Evolutionary conservation across 1,140 invertebrate genomes (phyloP).

Genomic region (Drosophila aff.): DNA sequence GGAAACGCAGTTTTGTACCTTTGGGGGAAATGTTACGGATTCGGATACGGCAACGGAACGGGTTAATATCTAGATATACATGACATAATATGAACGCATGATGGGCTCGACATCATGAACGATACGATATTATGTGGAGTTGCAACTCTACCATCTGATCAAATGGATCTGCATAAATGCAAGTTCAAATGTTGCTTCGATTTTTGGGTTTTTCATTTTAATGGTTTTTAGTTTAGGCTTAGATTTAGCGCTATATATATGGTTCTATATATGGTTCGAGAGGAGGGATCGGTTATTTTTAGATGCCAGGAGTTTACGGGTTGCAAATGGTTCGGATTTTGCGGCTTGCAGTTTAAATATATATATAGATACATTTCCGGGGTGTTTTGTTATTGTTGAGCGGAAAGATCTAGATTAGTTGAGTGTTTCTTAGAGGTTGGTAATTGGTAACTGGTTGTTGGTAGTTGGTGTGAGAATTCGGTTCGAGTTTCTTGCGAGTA

Average conservation of each 20-base stretch:
- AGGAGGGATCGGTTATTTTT: constrained; percentile 44
- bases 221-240: constrained; percentile 55
- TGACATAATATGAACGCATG: constrained; percentile 83
- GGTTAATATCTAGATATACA: constrained; percentile 50
- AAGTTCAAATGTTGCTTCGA: constrained; percentile 80
- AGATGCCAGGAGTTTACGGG: constrained; percentile 70
- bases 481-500: constrained; percentile 42
- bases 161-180: constrained; percentile 81
- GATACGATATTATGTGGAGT: constrained; percentile 85
- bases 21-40: constrained; percentile 10
- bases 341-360: constrained; percentile 24
- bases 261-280: constrained; percentile 37
- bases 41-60: constrained; percentile 30
- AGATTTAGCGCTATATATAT: constrained; percentile 60
- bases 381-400: constrained; percentile 29
- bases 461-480: constrained; percentile 45
- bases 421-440: constrained; percentile 28
- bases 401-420: constrained; percentile 48
- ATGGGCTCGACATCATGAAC: constrained; percentile 72
- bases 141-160: constrained; percentile 85
- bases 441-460: constrained; percentile 28
- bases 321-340: constrained; percentile 59
- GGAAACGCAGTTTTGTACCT: background rate
- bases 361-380: constrained; percentile 41
- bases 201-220: constrained; percentile 41